Evolutionary conservation across 2,888 invertebrate genomes (phyloP), one percentile per base, ranked within the genome.

Genomic region (Mesopsocus fuscifrons): DNA sequence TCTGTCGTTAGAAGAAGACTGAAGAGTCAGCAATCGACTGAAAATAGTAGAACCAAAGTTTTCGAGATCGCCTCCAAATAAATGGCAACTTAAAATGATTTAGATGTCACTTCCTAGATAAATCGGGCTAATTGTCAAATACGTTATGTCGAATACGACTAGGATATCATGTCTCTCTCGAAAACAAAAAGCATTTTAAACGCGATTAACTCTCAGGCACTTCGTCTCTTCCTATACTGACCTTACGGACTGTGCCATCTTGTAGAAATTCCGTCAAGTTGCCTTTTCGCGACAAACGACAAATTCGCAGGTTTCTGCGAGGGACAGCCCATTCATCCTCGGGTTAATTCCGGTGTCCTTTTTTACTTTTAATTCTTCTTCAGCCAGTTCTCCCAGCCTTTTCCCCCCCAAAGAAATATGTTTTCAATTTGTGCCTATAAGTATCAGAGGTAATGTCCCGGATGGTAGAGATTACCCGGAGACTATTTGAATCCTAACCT

Each of bases 251-350:
- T 26, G 26, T 26, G n/a, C n/a, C 20, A 13, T 38, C 38, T 38
- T 38, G 16, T 38, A 18, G 20, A 21, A 21, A 13, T 15, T 5
- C 15, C 17, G 8, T 17, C 18, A 20, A n/a, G 13, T 16, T 20
- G 17, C n/a, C 20, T 17, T 38, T 15, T 15, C 20, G 21, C 38
- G 48, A 47, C 48, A 40, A 31, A 34, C 47, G 49, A 50, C 50
- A 51, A 51, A 51, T 51, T 49, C 47, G 47, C 51, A 49, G 51
- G 51, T 51, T 49, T 49, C 48, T 51, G 50, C 31, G 41, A 45
- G 33, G 48, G 51, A 51, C 51, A 49, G 48, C 44, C 44, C 50
- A 51, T 50, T 44, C 42, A 50, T 50, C 46, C 46, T 42, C 44
- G 35, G 31, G 45, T 42, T 45, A 23, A 38, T 38, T 38, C 38